phyloP scores from a whole-genome alignment of 2,888 invertebrate genomes.

The Tenthredo distinguenda region DNA sequence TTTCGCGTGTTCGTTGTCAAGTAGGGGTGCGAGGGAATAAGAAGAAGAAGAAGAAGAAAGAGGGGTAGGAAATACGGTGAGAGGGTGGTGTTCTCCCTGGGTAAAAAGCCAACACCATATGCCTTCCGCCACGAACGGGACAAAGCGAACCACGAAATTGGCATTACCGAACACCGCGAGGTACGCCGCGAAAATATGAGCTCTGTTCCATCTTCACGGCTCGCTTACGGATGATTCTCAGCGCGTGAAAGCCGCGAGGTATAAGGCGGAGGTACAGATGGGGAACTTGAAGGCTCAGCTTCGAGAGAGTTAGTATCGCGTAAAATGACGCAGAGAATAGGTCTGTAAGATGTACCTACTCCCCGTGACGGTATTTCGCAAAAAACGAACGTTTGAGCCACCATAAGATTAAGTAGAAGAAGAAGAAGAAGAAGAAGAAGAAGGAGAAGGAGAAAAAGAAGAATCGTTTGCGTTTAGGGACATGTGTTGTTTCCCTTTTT shows the following conservation, averaged over 20 bases:
- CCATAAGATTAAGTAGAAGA: neutral
- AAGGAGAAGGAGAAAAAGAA: neutral
- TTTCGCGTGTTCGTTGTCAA: slow-evolving; percentile 53
- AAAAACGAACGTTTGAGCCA: neutral
- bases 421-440: neutral
- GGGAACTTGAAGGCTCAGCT: neutral
- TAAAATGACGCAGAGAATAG: slow-evolving; percentile 32
- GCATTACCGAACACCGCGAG: slow-evolving; percentile 38
- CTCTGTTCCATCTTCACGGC: slow-evolving; percentile 42
- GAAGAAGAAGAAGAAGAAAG: neutral
- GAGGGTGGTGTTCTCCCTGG: slow-evolving; percentile 9
- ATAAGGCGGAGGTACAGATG: neutral
- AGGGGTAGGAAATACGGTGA: slow-evolving; percentile 1
- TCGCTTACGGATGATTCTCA: slow-evolving; percentile 27
- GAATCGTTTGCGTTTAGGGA: neutral
- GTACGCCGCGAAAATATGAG: slow-evolving; percentile 30
- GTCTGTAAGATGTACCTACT: neutral
- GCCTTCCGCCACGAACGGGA: neutral
- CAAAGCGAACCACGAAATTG: slow-evolving; percentile 48
- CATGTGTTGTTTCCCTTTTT: neutral
- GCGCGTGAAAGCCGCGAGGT: slow-evolving; percentile 31
- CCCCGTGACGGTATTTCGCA: neutral
- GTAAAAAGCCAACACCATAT: slow-evolving; percentile 44
- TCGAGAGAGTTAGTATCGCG: slow-evolving; percentile 16
- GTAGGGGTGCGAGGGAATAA: slow-evolving; percentile 25